Evolutionary conservation across 1,140 invertebrate species (phyloP), one percentile per base, ranked within the genome.

Genomic region (Diploscapter pachys): DNA sequence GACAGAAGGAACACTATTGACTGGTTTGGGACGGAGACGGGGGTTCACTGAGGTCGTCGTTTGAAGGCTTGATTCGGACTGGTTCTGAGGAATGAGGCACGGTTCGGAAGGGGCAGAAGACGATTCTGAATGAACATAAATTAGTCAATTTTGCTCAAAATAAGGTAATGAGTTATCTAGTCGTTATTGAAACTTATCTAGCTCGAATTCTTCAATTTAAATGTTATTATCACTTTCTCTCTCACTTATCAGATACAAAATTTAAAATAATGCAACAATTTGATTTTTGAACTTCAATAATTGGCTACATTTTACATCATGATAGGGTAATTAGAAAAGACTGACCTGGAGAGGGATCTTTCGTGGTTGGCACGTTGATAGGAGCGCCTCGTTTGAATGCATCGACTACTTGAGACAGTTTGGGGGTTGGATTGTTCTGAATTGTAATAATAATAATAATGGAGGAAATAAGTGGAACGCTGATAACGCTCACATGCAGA

Each of bases 1-100:
- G 4, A 81, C 63, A 51, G 72, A 56, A 4, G 76, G 61, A 63
- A 81, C 78, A 61, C 57, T 80, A 9, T 71, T 67, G 5, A 62
- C 61, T n/a, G 83, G 74, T 70, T 84, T 84, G 9, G 83, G 83
- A 56, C 83, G 74, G 49, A 84, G 79, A 11, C 83, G 82, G 8
- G 83, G 83, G 75, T 85, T 86, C 6, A 84, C 84, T 6, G 84
- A 84, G 4, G 83, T 84, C 49, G 84, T 83, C 3, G 53, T 72
- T 31, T 31, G 31, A 31, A 31, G 31, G 31, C 31, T 31, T 6
- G 78, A 67, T 71, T 66, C 63, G 9, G 76, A 5, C 52, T 4
- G 11, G 48, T 54, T 72, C 11, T n/a, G 50, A n/a, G 64, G 71
- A 51, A 13, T 55, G 48, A 55, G 69, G 5, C 9, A 69, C 52